Evolutionary conservation across 92 coral and sea anemone genomes (phyloP), one percentile per base, ranked within the genome.

Genomic region (Epizoanthus ramosus): DNA sequence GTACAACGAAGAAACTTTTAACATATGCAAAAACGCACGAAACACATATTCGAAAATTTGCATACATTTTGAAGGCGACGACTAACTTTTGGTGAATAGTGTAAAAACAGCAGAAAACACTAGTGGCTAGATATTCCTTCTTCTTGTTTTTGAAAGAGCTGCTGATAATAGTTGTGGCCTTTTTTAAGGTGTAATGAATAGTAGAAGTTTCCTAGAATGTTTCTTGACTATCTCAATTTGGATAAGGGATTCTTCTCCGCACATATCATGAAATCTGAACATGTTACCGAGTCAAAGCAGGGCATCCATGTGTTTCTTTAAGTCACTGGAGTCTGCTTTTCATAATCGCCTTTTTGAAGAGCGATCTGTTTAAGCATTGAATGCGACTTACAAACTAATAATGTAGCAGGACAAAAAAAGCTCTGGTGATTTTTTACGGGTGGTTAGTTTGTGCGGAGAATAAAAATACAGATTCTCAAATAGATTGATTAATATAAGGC

Each of bases 301-400:
- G 8, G 10, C 1, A 43, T 13, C 14, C 54, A 9, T 50, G 54
- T 2, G 54, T 9, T 9, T 9, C 15, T 50, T 50, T 50, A 50
- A 10, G 54, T 50, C 12, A 43, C 50, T 50, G 54, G 54, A 50
- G 1, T 50, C 14, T 50, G 54, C 54, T 2, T 50, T 64, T n/a
- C 4, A 31, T 6, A 22, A 8, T 39, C 39, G 7, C 9, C 28
- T 9, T 75, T 31, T 75, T 14, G n/a, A 16, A 24, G 68, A 5
- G 18, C 13, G 45, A 0, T 59, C 33, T 59, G 17, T 14, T 19
- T 47, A 35, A 28, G 5, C 47, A 33, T 37, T 58, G 68, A 59
- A 75, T n/a, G 45, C 37, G 16, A 75, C 58, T 35, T 59, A 31
- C 80, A 33, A 47, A 31, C 61, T 58, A 31, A 59, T 15, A 57